Conservation (phyloP, 2,113 vertebrate genomes). For the Elanoides forficatus region DNA sequence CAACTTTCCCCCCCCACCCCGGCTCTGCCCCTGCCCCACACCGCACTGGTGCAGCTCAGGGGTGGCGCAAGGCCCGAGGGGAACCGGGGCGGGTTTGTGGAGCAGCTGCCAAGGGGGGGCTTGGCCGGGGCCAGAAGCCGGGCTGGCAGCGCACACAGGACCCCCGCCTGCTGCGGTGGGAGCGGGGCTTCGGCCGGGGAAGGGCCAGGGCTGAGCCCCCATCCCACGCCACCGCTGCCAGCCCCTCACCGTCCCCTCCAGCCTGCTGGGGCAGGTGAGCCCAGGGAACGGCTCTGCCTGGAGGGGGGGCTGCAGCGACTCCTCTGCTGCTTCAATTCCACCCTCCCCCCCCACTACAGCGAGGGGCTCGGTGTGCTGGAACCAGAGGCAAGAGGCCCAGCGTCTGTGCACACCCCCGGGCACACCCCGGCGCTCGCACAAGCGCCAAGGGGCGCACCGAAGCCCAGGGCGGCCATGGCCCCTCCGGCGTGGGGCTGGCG, state of each 20-base stretch:
- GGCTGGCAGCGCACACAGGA: background rate
- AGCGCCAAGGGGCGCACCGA: too few relatives aligned
- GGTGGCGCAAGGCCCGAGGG: background rate
- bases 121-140: background rate
- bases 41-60: too few relatives aligned
- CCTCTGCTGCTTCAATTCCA: background rate
- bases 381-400: too few relatives aligned
- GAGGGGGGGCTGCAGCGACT: background rate
- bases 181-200: background rate
- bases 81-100: background rate
- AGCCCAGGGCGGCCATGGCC: background rate
- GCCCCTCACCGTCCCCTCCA: background rate
- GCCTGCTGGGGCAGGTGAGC: background rate
- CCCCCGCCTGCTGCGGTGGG: too few relatives aligned
- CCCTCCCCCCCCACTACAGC: too few relatives aligned
- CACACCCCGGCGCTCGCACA: too few relatives aligned
- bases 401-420: too few relatives aligned
- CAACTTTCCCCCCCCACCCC: background rate
- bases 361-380: too few relatives aligned
- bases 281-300: background rate
- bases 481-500: background rate
- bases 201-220: too few relatives aligned
- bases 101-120: too few relatives aligned
- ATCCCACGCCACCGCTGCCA: background rate
- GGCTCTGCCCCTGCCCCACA: too few relatives aligned